Base-by-base conservation (phyloP, 2,888 invertebrate species). In the Scaptomyza reducta region DNA sequence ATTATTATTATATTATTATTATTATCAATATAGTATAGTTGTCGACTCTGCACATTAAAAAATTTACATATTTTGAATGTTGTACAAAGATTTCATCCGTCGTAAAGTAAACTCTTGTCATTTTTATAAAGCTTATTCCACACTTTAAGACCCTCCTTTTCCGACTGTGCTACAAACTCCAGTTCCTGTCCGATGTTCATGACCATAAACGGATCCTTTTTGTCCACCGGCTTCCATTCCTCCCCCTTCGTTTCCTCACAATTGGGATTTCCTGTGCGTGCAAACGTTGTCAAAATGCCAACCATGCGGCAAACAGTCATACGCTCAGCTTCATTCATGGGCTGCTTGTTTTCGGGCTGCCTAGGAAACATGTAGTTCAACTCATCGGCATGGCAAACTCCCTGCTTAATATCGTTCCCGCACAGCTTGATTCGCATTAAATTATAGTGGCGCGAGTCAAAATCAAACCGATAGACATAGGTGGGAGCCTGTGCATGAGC, bases 311-410 rank as follows among this genome's bases (percentile, higher is more conserved):
- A 72, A 7, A 92, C 89, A 0, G 88, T 91, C 33, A 62, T 55
- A 33, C 79, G 89, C 58, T 91, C 92, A 2, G 78, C 69, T 1
- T 16, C 22, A 13, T 46, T 59, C 1, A 53, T 29, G 0, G 72
- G 51, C 4, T 13, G 16, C 14, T 3, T 40, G 4, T 69, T 66
- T 0, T 86, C 74, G 3, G 68, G 54, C 14, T 50, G 53, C 51
- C 87, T 84, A 16, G 87, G 88, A 49, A 91, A 92, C 0, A 91
- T 63, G 41, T 91, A 92, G 1, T 86, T 85, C 38, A 91, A 42
- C 56, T 92, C 92, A 74, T 92, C 92, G 18, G 84, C 91, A 75
- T 92, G 92, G 5, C 89, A 89, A 3, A 89, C 89, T 0, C 92
- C 91, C 3, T 80, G 74, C 9, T 77, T 75, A 6, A 87, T 77